Percentiles rank a stretch among this genome's conserved stretches.
phyloP scores from a whole-genome alignment of 2,797 vertebrate genomes.

The Silurus lanzhouensis region DNA sequence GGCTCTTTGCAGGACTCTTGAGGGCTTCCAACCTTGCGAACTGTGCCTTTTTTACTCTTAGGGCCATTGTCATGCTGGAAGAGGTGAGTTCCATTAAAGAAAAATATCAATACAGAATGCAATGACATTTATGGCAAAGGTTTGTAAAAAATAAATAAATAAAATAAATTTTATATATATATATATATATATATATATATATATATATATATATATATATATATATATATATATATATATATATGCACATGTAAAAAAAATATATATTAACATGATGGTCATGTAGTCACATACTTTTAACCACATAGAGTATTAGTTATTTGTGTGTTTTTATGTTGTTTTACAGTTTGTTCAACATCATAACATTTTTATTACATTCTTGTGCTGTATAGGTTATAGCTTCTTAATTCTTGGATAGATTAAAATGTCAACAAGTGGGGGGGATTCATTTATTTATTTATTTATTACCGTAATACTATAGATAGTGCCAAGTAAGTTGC shows the following conservation, averaged over 20 bases:
- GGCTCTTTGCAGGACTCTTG: neutral
- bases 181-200: no score
- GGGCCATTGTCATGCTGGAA: neutral
- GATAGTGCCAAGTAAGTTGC: conserved; percentile 13
- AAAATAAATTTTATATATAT: no score
- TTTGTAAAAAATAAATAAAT: neutral
- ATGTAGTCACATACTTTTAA: neutral
- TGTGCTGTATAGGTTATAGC: neutral
- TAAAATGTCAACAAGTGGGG: neutral
- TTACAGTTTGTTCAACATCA: neutral
- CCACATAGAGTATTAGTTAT: neutral
- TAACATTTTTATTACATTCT: neutral
- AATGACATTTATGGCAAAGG: neutral
- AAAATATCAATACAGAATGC: neutral
- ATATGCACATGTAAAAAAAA: no score
- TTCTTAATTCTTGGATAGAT: neutral
- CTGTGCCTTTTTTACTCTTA: neutral
- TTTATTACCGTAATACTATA: neutral
- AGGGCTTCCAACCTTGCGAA: neutral
- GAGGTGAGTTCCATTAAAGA: neutral
- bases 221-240: no score
- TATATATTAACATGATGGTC: neutral
- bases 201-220: no score
- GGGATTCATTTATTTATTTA: no score
- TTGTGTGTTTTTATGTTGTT: neutral